Evolutionary conservation across 2,797 vertebrate species (phyloP).

Genomic region (Gouania willdenowi): DNA sequence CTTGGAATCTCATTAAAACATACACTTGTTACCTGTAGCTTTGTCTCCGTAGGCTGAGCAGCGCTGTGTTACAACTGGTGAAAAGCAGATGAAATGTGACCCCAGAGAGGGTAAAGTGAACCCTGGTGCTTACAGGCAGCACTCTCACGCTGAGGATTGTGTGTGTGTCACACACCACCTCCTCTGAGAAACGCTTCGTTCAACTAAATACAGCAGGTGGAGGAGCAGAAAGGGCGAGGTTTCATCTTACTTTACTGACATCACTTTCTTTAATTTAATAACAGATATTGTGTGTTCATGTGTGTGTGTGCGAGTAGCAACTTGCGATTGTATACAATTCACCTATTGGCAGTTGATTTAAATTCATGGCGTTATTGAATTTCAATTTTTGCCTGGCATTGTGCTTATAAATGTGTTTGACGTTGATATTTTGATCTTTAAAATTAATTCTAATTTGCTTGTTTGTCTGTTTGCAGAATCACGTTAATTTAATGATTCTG

Average conservation of each 20-base stretch:
- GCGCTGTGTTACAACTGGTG: slow-evolving; percentile 12
- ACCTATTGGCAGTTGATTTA: too few species aligned
- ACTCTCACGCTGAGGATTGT: slow-evolving; percentile 27
- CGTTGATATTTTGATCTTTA: too few species aligned
- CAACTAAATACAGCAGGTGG: slow-evolving; percentile 22
- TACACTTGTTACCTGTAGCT: slow-evolving; percentile 26
- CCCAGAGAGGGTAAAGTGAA: slow-evolving; percentile 44
- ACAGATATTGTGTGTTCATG: too few species aligned
- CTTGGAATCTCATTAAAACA: slow-evolving; percentile 2
- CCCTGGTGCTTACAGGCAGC: slow-evolving; percentile 27
- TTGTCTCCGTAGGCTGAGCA: slow-evolving; percentile 8
- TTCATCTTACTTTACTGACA: slow-evolving; percentile 7
- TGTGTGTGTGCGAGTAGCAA: too few species aligned
- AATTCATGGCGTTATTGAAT: too few species aligned
- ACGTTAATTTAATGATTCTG: too few species aligned
- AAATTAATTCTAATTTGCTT: too few species aligned
- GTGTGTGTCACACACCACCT: slow-evolving; percentile 21
- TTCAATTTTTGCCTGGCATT: too few species aligned
- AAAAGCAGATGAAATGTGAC: slow-evolving; percentile 47
- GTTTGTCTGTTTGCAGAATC: too few species aligned
- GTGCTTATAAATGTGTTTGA: too few species aligned
- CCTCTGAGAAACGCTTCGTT: slow-evolving; percentile 27
- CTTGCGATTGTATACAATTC: too few species aligned
- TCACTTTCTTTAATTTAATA: too few species aligned
- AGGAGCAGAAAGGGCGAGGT: slow-evolving; percentile 4